phyloP scores from a whole-genome alignment of 2,797 vertebrate species.

The Xerus rutilus region DNA sequence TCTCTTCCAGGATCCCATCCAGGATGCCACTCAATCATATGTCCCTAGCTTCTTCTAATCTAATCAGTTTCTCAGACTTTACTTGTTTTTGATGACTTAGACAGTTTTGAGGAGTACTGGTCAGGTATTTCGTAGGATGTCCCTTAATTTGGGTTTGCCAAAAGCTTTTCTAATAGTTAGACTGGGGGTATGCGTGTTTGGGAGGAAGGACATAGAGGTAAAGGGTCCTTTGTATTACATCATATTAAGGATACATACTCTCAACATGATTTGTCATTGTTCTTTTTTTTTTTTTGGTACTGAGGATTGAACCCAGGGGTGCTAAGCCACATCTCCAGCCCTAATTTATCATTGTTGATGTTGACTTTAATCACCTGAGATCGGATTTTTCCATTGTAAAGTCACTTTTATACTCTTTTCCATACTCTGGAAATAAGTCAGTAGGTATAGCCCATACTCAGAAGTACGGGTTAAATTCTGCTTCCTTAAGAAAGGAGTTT shows the following conservation, averaged over 20 bases:
- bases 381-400: not conserved
- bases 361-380: slow-evolving; percentile 9
- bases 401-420: not conserved
- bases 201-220: not conserved
- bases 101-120: not conserved
- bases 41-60: not conserved
- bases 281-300: no score
- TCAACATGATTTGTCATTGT: not conserved
- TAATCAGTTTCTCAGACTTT: not conserved
- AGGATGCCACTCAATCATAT: not conserved
- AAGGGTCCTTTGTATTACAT: not conserved
- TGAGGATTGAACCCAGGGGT: no score
- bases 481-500: not conserved
- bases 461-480: not conserved
- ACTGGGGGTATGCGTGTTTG: not conserved
- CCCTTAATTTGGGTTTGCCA: not conserved
- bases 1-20: not conserved
- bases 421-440: slow-evolving; percentile 43
- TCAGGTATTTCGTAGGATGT: not conserved
- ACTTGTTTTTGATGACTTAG: slow-evolving; percentile 20
- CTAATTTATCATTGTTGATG: not conserved
- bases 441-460: not conserved
- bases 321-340: no score
- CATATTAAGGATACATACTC: not conserved
- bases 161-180: slow-evolving; percentile 30